Percentiles rank a stretch among this genome's conserved stretches.
These are phyloP conservation scores for Acrobeloides nanus DNA, from an alignment of 2,888 invertebrate species.

Conservation along the genomic window DNA sequence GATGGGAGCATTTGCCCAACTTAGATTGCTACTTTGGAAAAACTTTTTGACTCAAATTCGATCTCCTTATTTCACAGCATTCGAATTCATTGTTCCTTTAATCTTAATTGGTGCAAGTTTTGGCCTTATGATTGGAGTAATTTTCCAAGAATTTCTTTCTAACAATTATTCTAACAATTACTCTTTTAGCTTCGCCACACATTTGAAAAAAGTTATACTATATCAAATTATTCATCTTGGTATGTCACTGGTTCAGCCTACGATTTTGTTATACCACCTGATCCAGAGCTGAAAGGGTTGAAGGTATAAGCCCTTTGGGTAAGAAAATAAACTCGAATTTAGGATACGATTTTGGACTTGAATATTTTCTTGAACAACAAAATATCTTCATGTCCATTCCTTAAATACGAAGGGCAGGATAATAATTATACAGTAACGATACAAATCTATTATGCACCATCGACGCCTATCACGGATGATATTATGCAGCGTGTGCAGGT, in stretches of 20 bases:
- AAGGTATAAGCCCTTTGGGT: no score
- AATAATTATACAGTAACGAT: conserved; percentile 11
- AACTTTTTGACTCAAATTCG: conserved; percentile 35
- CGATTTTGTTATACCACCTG: conserved; percentile 30
- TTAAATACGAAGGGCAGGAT: conserved; percentile 17
- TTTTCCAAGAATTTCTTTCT: conserved; percentile 1
- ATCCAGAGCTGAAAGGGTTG: no score
- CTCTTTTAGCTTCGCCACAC: no score
- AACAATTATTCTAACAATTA: no score
- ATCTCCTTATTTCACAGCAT: conserved; percentile 34
- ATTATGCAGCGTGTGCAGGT: no score
- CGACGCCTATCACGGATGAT: no score
- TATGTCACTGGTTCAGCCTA: conserved; percentile 31
- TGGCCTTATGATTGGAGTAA: conserved; percentile 40
- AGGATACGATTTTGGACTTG: conserved; percentile 18
- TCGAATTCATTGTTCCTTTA: conserved; percentile 41
- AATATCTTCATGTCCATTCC: conserved; percentile 21
- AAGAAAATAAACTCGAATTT: no score
- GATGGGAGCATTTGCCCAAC: conserved; percentile 43
- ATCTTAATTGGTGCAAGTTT: conserved; percentile 38
- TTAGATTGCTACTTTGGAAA: conserved; percentile 46
- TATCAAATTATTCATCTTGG: conserved; percentile 28
- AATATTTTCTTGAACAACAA: conserved; percentile 10
- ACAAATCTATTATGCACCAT: conserved; percentile 36
- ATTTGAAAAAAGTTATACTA: conserved; percentile 23